Base-by-base conservation (phyloP, 1,140 invertebrate species). In the Bilobella aurantiaca region DNA sequence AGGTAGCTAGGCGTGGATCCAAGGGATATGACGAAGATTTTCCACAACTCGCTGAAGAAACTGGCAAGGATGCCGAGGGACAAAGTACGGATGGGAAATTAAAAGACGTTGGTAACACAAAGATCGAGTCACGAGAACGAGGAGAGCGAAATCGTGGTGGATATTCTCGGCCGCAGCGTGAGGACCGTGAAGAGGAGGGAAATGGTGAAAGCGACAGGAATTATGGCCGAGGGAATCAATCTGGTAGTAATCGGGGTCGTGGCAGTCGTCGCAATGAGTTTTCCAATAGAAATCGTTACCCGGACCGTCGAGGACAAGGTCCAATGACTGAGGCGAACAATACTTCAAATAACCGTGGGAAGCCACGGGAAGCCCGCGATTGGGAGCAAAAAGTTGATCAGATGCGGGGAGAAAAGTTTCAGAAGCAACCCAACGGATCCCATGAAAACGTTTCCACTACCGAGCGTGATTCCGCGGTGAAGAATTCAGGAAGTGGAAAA, bases 191-290 rank as follows among this genome's bases (percentile, higher is more conserved):
- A 28, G 8, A 34, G n/a, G 49, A 47, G 1, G 37, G 29, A 61
- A 28, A 30, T 47, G 18, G 18, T 49, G 58, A 25, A 63, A 42
- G 62, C 37, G 65, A 34, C 27, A 59, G 66, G 21, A 31, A 68
- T 59, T 34, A 30, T 25, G 16, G 32, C 16, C 34, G 46, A 18
- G 53, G 56, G 63, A 29, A 32, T 42, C 56, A 68, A 8, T 57
- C 73, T 21, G 68, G 72, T 25, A 64, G 68, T 25, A 60, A n/a
- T n/a, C n/a, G 67, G 29, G 34, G 70, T 14, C 32, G 67, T n/a
- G 59, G 73, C 28, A 63, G 68, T 2, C 49, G 68, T 31, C 65
- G 72, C 31, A 69, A 73, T 49, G 73, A 74, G 62, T 71, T 73
- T 60, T 62, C 66, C 0, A 73, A 71, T 62, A 27, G 69, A 56